Base-by-base conservation (phyloP, 2,888 invertebrate genomes). In the Synergus gifuensis region DNA sequence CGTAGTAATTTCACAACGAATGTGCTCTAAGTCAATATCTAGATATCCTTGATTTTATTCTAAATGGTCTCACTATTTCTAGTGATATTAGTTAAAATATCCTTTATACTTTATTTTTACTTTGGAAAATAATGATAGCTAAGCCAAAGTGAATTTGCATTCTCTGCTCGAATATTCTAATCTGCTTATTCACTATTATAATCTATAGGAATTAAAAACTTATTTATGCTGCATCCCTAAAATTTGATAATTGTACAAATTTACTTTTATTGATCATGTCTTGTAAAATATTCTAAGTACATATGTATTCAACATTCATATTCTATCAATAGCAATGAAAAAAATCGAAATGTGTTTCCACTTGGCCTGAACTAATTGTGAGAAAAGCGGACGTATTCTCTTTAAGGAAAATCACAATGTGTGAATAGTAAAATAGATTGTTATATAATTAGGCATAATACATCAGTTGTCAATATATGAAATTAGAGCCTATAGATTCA, bases 401-500 rank as follows among this genome's bases (percentile, higher is more conserved):
- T 82, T 79, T 80, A 78, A 73, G 63, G 76, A 78, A 81, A 84
- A 62, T 22, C 76, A 81, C 79, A 78, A 82, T 76, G 80, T 81
- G 79, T 76, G 82, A 82, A 85, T 89, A 90, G 88, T 90, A 90
- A 86, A 85, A 88, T 90, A 91, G 88, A 85, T 90, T 90, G 89
- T 86, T 85, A 87, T 87, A 85, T 89, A 86, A 88, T 88, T 89
- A 90, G 86, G 81, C 87, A 87, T 87, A 87, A 87, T 87, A 87
- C 84, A 86, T 86, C 87, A 88, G 89, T 91, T 91, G 90, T 91
- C 90, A 90, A 91, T 91, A 91, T 88, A 86, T 36, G 36, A 89
- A 88, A 84, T 88, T 91, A 89, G 89, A 88, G 87, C 88, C 90
- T 88, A 86, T 84, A 88, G 82, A 84, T 86, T 84, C 78, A 86